Conservation (phyloP, 2,797 vertebrate genomes). For the Myioborus melanocephalus region DNA sequence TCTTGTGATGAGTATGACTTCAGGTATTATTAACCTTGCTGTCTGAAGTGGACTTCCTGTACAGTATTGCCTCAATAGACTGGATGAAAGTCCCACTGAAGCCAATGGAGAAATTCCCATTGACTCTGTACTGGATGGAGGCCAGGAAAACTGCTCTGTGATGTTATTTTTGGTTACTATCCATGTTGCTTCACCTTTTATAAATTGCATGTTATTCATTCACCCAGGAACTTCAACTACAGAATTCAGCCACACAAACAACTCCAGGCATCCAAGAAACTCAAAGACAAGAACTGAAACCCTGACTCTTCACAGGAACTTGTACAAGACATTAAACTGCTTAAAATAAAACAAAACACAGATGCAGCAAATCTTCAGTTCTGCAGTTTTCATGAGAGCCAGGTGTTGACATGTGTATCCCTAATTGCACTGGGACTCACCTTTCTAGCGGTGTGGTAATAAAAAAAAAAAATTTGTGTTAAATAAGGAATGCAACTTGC, state of each 20-base stretch:
- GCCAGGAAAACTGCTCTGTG: background rate
- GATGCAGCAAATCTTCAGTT: conserved; percentile 1
- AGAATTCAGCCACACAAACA: background rate
- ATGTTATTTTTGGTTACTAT: conserved; percentile 8
- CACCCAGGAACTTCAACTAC: conserved; percentile 3
- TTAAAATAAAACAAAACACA: background rate
- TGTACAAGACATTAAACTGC: background rate
- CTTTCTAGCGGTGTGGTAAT: background rate
- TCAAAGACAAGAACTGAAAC: background rate
- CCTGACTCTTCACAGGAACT: background rate
- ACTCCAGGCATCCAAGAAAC: conserved; percentile 1
- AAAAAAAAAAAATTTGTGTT: background rate
- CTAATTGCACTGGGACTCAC: conserved; percentile 19
- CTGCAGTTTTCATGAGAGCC: conserved; percentile 17
- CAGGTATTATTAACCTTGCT: background rate
- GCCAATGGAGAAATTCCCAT: background rate
- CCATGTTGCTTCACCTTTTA: conserved; percentile 30
- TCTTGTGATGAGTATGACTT: background rate
- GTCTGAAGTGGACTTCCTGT: background rate
- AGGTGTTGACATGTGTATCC: conserved; percentile 12
- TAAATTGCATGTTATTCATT: conserved; percentile 5
- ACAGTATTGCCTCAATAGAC: background rate
- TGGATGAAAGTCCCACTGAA: background rate
- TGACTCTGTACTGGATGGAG: background rate
- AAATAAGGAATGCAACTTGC: background rate